phyloP scores from a whole-genome alignment of 2,797 vertebrate species.

The Parauchenoglanis punctatus region DNA sequence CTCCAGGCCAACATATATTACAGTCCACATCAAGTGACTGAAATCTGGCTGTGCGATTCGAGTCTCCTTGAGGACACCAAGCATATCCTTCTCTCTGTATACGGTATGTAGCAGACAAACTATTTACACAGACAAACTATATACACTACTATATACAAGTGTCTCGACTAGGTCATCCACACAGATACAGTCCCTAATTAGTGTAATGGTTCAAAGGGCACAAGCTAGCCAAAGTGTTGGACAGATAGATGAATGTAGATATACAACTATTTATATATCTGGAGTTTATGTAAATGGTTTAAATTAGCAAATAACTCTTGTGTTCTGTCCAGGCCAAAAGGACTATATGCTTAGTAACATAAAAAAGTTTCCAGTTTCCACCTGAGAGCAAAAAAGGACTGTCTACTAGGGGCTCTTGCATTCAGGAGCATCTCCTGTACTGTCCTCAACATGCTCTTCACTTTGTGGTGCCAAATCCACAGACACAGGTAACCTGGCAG shows the following conservation, averaged over 20 bases:
- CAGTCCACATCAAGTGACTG: neutral
- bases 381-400: neutral
- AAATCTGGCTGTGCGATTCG: neutral
- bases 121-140: neutral
- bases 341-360: neutral
- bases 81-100: neutral
- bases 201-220: neutral
- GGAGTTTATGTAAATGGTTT: neutral
- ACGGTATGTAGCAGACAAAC: neutral
- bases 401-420: neutral
- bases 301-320: neutral
- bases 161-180: neutral
- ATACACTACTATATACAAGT: neutral
- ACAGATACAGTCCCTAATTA: neutral
- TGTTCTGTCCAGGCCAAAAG: neutral
- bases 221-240: neutral
- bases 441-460: neutral
- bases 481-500: neutral
- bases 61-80: neutral
- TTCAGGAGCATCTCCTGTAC: neutral
- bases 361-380: neutral
- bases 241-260: neutral
- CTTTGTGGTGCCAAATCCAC: neutral
- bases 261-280: conserved; percentile 1
- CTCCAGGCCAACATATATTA: conserved; percentile 17